A percentile compares a stretch with the other conserved stretches of the same genome.
Conservation (phyloP, 2,888 invertebrate species). For the Drosophila subsilvestris region DNA sequence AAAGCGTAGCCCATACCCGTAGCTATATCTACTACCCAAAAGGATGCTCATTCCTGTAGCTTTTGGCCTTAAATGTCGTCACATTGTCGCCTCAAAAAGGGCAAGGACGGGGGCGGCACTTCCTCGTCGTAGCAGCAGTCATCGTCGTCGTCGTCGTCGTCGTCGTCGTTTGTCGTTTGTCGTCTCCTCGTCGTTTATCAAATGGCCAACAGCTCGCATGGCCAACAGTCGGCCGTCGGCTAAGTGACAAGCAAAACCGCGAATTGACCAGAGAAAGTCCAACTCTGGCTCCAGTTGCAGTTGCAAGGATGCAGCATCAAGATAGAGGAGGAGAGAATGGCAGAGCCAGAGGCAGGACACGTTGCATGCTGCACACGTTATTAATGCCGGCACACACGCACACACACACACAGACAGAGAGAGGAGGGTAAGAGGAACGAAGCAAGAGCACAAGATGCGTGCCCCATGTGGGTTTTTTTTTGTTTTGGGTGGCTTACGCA, state of each 20-base stretch:
- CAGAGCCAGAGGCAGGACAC: constrained; percentile 5
- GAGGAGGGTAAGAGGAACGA: constrained; percentile 22
- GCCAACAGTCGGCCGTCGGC: constrained; percentile 70
- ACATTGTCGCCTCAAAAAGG: constrained; percentile 70
- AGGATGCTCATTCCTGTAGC: constrained; percentile 6
- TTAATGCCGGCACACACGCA: constrained; percentile 41
- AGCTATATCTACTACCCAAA: not conserved
- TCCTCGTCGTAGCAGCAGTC: constrained; percentile 59
- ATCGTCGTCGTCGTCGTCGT: constrained; percentile 37
- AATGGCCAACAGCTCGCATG: constrained; percentile 69
- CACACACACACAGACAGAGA: constrained; percentile 3
- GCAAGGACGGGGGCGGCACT: constrained; percentile 20
- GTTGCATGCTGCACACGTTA: constrained; percentile 39
- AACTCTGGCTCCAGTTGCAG: constrained; percentile 47
- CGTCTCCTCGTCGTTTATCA: constrained; percentile 77
- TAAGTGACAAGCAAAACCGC: constrained; percentile 83
- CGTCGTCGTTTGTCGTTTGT: constrained; percentile 60
- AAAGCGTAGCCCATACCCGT: not conserved
- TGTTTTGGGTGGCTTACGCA: constrained; percentile 15
- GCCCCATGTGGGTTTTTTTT: constrained; percentile 27
- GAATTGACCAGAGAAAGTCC: constrained; percentile 82
- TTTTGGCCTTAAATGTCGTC: constrained; percentile 70
- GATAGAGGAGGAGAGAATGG: not conserved
- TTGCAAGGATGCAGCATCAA: constrained; percentile 6
- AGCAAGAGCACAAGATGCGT: constrained; percentile 66